Evolutionary conservation across 2,888 invertebrate species (phyloP), one percentile per base, ranked within the genome.

Genomic region (Hypercompe scribonia): DNA sequence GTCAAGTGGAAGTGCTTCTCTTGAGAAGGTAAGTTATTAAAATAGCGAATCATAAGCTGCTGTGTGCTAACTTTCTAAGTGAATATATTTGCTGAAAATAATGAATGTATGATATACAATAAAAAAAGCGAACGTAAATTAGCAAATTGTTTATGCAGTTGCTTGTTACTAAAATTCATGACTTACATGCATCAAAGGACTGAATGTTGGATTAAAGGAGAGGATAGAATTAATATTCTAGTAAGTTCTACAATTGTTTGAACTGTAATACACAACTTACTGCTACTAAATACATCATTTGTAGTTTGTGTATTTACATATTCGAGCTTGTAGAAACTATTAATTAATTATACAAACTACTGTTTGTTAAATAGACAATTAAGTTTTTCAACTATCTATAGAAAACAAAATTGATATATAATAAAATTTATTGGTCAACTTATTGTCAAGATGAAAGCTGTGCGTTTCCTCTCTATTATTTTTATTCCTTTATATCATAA

Each of bases 1-100:
- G 42, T 65, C 68, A 66, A 63, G 39, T 63, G 71, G 71, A 68
- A 73, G 63, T 34, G 33, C 72, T 73, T 34, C 39, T 70, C 65
- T 68, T 65, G 42, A 75, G 54, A 70, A 72, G 69, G 82, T 82
- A 74, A 82, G 84, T 76, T 64, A 5, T 21, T 63, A 13, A 68
- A 54, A 54, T 18, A 50, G 50, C n/a, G 34, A 33, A 58, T 58
- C 28, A 1, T 28, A 4, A 58, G 28, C 58, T 58, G 58, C 58
- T 58, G 58, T 58, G 58, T 28, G 11, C 50, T n/a, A 54, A 54
- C 58, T 58, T 58, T 28, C 58, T 58, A 58, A 15, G 58, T 58
- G n/a, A 28, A 28, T 28, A 58, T 58, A 4, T 28, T n/a, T 18
- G 28, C n/a, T 18, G 21, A 21, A 46, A 46, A 42, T 42, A 28